Evolutionary conservation across 2,888 invertebrate species (phyloP), one percentile per base, ranked within the genome.

Genomic region (Polymixis lichenea): DNA sequence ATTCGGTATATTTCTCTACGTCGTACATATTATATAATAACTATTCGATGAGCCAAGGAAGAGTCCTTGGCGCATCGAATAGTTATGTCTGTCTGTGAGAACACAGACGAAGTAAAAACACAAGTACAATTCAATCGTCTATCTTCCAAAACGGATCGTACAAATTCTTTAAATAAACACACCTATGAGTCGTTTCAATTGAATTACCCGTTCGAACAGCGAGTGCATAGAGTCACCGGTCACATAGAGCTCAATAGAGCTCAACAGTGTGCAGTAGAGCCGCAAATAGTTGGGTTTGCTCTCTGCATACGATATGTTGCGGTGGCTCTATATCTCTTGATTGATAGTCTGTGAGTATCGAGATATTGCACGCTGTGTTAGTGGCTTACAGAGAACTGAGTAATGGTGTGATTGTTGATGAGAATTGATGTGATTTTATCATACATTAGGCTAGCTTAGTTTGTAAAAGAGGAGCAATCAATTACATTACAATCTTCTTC

Each of bases 201-300:
- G 71, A 68, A 75, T 68, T 68, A 72, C 28, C n/a, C 9, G 46
- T 25, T 28, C 46, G 32, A 32, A 61, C 22, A 58, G 38, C 32
- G 19, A 49, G 15, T 53, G 58, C 66, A 71, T 53, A 71, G 76
- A 77, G 70, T 70, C 60, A 38, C 64, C n/a, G 72, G 58, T 73
- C 80, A 73, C 72, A 70, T 66, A 67, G n/a, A 66, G 70, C 38
- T 46, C 32, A 32, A 55, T 43, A 72, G 43, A 72, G 70, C 38
- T 46, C 32, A 32, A 55, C 28, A 72, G 43, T 60, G 22, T 25
- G 43, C 1, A 32, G 17, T 55, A 53, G 65, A 66, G 65, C 75
- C 58, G 38, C 80, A 84, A 82, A 84, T 66, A 75, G 76, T 69
- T 56, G 51, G 28, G 51, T 55, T 66, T 60, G 70, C 67, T 70